These are phyloP conservation scores for Harpegnathos saltator DNA, from an alignment of 1,140 invertebrate species.

Conservation along the genomic window DNA sequence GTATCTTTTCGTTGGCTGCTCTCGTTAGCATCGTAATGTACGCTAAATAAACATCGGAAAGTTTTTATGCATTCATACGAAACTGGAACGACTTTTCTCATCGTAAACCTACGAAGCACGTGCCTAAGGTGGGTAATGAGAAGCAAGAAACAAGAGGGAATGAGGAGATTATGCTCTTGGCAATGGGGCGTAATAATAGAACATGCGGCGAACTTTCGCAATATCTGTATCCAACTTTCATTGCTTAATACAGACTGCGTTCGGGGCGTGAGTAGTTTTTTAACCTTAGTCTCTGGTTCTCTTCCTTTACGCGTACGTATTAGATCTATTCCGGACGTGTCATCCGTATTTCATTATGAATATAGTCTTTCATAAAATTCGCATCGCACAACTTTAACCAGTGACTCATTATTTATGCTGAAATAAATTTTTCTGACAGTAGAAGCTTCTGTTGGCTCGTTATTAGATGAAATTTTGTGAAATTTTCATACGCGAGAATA, in stretches of 20 bases:
- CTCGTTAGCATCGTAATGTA: slow-evolving; percentile 30
- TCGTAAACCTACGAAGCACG: slow-evolving; percentile 18
- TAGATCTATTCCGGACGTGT: slow-evolving; percentile 8
- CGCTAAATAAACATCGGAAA: slow-evolving; percentile 35
- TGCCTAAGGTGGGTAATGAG: slow-evolving; percentile 49
- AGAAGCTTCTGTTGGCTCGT: not conserved
- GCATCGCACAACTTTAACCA: not conserved
- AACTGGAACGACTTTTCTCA: slow-evolving; percentile 23
- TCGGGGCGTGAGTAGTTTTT: slow-evolving; percentile 48
- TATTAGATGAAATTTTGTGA: not conserved
- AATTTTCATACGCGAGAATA: too few species aligned
- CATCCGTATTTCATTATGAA: slow-evolving; percentile 11
- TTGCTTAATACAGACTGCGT: slow-evolving; percentile 59
- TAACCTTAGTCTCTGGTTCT: slow-evolving; percentile 25
- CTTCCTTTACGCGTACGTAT: slow-evolving; percentile 22
- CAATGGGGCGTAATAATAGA: slow-evolving; percentile 55
- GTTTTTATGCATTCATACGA: slow-evolving; percentile 54
- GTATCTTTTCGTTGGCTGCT: not conserved
- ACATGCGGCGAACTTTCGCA: slow-evolving; percentile 58
- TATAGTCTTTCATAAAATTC: not conserved
- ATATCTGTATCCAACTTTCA: slow-evolving; percentile 58
- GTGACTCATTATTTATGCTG: not conserved
- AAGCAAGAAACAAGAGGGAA: slow-evolving; percentile 51
- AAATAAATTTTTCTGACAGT: slow-evolving; percentile 13
- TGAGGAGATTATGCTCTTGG: slow-evolving; percentile 50